A percentile compares a stretch with the other conserved stretches of the same genome.
Conservation (phyloP, 2,797 vertebrate genomes). For the Yasuhikotakia modesta region DNA sequence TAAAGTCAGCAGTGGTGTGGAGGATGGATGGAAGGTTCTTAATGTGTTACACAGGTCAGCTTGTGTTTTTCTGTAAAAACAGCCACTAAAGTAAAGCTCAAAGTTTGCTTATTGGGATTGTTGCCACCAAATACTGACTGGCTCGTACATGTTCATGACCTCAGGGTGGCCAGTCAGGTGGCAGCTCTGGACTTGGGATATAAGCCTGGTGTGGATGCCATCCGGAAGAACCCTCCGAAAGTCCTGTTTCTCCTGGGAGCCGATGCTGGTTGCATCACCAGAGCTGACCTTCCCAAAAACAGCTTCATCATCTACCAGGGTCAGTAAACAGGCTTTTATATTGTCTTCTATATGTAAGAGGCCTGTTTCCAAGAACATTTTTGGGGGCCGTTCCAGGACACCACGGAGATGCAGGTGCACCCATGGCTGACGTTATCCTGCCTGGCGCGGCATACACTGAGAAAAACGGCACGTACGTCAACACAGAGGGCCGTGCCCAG, state of each 20-base stretch:
- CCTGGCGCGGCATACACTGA: conserved; percentile 96
- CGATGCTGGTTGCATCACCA: conserved; percentile 88
- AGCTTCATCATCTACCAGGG: conserved; percentile 95
- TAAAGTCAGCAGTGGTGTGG: conserved; percentile 81
- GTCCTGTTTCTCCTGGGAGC: conserved; percentile 92
- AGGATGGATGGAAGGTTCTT: conserved; percentile 91
- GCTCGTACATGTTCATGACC: conserved; percentile 48
- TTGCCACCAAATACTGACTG: neutral
- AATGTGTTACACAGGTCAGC: conserved; percentile 82
- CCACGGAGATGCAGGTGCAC: conserved; percentile 92
- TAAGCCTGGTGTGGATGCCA: conserved; percentile 90
- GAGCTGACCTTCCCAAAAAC: conserved; percentile 88
- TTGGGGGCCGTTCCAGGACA: conserved; percentile 78
- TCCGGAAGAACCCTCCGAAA: conserved; percentile 90
- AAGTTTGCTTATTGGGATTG: neutral
- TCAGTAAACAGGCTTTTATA: conserved; percentile 60
- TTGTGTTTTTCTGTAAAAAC: neutral
- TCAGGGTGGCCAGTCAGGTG: conserved; percentile 95
- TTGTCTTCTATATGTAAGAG: neutral
- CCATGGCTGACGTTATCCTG: conserved; percentile 91
- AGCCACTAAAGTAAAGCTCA: neutral
- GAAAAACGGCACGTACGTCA: conserved; percentile 91
- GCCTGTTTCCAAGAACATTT: neutral
- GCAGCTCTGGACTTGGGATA: conserved; percentile 96
- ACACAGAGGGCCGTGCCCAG: conserved; percentile 94